phyloP scores from a whole-genome alignment of 2,797 vertebrate genomes.

The Poeciliopsis gracilis region DNA sequence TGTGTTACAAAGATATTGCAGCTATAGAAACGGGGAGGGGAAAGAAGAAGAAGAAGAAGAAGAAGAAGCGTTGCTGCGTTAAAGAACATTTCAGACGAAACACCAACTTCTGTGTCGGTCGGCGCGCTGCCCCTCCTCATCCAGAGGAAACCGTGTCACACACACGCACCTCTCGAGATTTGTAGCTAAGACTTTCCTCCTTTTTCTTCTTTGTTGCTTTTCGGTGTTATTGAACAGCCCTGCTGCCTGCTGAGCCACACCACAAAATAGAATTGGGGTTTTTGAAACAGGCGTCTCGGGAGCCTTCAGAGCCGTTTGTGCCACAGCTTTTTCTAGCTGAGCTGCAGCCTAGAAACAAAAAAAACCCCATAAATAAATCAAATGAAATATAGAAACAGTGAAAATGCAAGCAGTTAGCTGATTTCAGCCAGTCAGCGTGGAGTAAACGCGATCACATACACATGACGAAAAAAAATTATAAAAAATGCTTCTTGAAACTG shows the following conservation, averaged over 20 bases:
- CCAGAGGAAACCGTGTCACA: background rate
- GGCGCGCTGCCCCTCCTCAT: background rate
- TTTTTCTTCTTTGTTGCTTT: background rate
- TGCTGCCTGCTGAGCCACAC: background rate
- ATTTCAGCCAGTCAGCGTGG: background rate
- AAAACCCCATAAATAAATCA: background rate
- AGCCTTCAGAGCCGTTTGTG: background rate
- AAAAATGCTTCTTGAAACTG: background rate
- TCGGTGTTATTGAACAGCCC: background rate
- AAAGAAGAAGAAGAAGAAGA: too few relatives aligned
- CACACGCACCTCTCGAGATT: background rate
- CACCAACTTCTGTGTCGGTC: background rate
- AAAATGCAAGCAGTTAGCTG: background rate
- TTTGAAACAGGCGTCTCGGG: background rate
- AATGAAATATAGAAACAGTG: background rate
- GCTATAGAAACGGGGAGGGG: background rate
- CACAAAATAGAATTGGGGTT: background rate
- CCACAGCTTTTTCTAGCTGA: background rate
- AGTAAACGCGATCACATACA: background rate
- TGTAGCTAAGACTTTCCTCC: background rate
- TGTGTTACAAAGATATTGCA: background rate
- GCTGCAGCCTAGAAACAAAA: background rate
- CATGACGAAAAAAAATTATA: background rate
- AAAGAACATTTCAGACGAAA: background rate
- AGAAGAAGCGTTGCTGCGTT: background rate